Evolutionary conservation across 2,888 invertebrate genomes (phyloP), one percentile per base, ranked within the genome.

Genomic region (Epicampocera succincta): DNA sequence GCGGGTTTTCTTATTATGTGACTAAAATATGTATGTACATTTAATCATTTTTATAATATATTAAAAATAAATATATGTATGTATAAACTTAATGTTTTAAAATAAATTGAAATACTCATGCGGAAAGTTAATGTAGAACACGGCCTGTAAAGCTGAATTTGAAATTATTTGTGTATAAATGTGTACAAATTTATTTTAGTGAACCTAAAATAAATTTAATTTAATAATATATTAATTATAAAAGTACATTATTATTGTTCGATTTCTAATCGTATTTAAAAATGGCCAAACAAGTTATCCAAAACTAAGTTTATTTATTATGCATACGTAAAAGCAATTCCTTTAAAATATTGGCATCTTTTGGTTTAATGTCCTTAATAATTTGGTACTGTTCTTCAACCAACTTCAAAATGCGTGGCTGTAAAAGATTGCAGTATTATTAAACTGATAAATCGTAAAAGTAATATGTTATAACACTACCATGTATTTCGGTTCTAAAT

Each of bases 401-500:
- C 13, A 84, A 85, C 72, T 86, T 86, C n/a, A 88, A 52, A 0
- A 88, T 87, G 69, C 87, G 88, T 6, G 86, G 85, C 89, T 89
- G 69, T 3, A 80, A 72, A 29, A 38, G 13, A 6, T n/a, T n/a
- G n/a, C n/a, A n/a, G 15, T 1, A 44, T 44, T 11, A 9, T 3
- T 9, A 25, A 42, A 25, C 4, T 21, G n/a, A 25, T 2, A 9
- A 0, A 11, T 48, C 12, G 13, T 17, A 19, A 1, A 29, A 11
- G 1, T 13, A 13, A 6, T 8, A 63, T 12, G 54, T 11, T 46
- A 13, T 33, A 19, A 33, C 85, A 85, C 69, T 80, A 90, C 90
- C 77, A 90, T 86, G 13, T 87, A 85, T 89, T 93, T 93, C 3
- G 89, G 87, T 88, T 95, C 94, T 19, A 92, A 87, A 38, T 91